Percentiles rank a stretch among this genome's conserved stretches.
These are phyloP conservation scores for Sporophila hypoxantha DNA, from an alignment of 2,113 vertebrate genomes.

Conservation along the genomic window DNA sequence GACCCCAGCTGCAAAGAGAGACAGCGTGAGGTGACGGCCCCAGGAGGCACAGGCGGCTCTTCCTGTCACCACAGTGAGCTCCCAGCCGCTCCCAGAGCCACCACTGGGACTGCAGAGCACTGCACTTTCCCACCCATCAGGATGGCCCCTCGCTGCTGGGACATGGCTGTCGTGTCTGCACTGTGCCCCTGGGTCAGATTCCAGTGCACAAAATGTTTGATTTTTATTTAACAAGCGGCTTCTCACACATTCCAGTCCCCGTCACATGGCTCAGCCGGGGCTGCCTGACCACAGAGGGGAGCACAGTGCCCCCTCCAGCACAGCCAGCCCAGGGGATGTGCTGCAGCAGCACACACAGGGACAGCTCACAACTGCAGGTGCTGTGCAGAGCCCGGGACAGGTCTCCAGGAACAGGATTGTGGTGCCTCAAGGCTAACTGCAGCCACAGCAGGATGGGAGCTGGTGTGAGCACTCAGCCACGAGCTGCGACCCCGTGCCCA, in stretches of 20 bases:
- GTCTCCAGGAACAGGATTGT: not conserved
- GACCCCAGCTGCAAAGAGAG: constrained; percentile 86
- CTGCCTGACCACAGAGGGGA: not conserved
- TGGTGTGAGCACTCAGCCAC: not conserved
- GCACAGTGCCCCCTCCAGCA: not conserved
- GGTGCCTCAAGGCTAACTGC: not conserved
- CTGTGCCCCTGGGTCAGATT: not conserved
- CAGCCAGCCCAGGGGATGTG: not conserved
- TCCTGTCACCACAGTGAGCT: fast-evolving
- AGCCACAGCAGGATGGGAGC: not conserved
- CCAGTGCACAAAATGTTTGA: not conserved
- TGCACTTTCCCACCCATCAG: not conserved
- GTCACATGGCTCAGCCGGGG: fast-evolving
- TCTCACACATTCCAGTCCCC: not conserved
- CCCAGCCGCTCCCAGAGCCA: not conserved
- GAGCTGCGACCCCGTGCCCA: not conserved
- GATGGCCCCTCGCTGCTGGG: not conserved
- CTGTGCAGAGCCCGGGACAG: not conserved
- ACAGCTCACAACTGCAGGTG: not conserved
- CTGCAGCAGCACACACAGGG: not conserved
- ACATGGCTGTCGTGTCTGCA: fast-evolving
- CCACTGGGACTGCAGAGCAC: fast-evolving
- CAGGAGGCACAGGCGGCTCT: fast-evolving
- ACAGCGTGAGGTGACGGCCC: not conserved
- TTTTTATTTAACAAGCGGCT: not conserved